Evolutionary conservation across 2,113 vertebrate genomes (phyloP).

Genomic region (Nerophis lumbriciformis): DNA sequence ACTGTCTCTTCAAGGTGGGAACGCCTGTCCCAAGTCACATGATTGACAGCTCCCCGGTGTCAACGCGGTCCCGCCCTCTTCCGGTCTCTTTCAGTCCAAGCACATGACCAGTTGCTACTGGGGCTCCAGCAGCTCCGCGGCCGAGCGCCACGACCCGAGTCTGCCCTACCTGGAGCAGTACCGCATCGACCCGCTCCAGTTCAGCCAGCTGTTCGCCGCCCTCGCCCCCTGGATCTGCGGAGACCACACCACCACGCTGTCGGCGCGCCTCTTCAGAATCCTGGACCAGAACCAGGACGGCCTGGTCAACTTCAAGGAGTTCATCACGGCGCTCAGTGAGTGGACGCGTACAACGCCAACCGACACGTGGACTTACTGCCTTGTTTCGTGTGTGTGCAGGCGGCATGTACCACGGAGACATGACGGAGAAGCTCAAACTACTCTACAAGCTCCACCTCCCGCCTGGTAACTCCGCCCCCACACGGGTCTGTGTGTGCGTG

Average conservation of each 20-base stretch:
- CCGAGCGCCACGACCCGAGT: slow-evolving; percentile 84
- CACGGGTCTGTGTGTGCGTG: neutral
- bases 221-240: slow-evolving; percentile 87
- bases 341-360: neutral
- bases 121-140: slow-evolving; percentile 75
- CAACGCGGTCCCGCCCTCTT: neutral
- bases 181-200: slow-evolving; percentile 84
- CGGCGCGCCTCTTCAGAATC: slow-evolving; percentile 85
- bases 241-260: slow-evolving; percentile 75
- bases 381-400: slow-evolving; percentile 63
- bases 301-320: slow-evolving; percentile 98
- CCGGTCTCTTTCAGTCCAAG: slow-evolving; percentile 73
- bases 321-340: slow-evolving; percentile 88
- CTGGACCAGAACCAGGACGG: slow-evolving; percentile 88
- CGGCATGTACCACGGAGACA: slow-evolving; percentile 94
- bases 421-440: slow-evolving; percentile 92
- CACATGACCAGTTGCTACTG: slow-evolving; percentile 94
- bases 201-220: slow-evolving; percentile 79
- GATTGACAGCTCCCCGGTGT: neutral
- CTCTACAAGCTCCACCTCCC: slow-evolving; percentile 94
- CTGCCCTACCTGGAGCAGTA: slow-evolving; percentile 97
- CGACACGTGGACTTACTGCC: neutral
- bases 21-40: neutral
- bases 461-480: slow-evolving; percentile 74
- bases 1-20: slow-evolving; percentile 91